Base-by-base conservation (phyloP, 2,888 invertebrate genomes). In the Toxonevra muliebris region DNA sequence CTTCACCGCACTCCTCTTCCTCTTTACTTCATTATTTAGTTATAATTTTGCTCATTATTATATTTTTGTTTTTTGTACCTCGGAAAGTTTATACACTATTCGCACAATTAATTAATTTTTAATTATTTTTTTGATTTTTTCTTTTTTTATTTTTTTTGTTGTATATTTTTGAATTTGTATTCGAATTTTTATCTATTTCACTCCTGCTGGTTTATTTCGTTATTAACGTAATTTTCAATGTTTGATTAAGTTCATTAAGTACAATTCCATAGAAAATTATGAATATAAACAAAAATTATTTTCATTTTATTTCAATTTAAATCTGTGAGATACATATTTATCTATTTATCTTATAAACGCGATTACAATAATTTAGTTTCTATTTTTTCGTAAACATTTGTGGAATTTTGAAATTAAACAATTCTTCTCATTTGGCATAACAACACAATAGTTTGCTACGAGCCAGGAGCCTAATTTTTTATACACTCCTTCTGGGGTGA, bases 101-200 rank as follows among this genome's bases (percentile, higher is more conserved):
- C 48, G 48, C 48, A 58, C 13, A 60, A 4, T 19, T 60, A 10
- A 48, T 42, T 12, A 19, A 20, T 48, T 42, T 41, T 10, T 15
- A 20, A 5, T 30, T 10, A 19, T 30, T 2, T 13, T 17, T 54
- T 1, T 54, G 1, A 2, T 54, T 17, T 12, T 9, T 43, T 20
- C 12, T 20, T 13, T 1, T 59, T 54, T 17, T 12, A 1, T 43
- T 20, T 20, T 20, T 13, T 1, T 59, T 59, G 45, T 17, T 48
- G 11, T 45, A 50, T 48, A 48, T 48, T 43, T 61, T 20, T 48
- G 48, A 48, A 60, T 20, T 50, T 13, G 13, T 61, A 68, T 62
- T 69, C 30, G 66, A 78, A 77, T 78, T 80, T 79, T 77, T 79
- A 79, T 79, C 79, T 76, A 76, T 78, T 79, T 79, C 76, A 69